Evolutionary conservation across 2,888 invertebrate species (phyloP), one percentile per base, ranked within the genome.

Genomic region (Drosophila multiciliata): DNA sequence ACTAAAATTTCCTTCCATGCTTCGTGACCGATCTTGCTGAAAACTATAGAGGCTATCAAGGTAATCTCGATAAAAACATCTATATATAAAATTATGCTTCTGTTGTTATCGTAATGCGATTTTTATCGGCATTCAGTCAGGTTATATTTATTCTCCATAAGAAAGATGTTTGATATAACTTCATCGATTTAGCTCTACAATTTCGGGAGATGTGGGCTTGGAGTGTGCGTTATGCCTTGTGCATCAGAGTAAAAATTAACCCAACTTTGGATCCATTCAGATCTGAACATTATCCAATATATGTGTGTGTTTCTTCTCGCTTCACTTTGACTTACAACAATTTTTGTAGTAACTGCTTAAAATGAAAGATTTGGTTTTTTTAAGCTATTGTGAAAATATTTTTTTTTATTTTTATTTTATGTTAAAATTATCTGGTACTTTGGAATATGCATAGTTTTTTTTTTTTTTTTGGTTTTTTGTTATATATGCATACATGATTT

Each of bases 301-400:
- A 42, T 45, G 29, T 6, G 6, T 29, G 29, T 29, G 6, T 4
- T 29, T 29, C 1, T 29, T 29, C 6, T 29, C 29, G 29, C 29
- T 29, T 26, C 26, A 26, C 26, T 26, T 26, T 29, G 6, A 29
- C 29, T 29, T 5, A 29, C 29, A 29, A 29, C 5, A 29, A 6
- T 29, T 29, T 29, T 29, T 29, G 29, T 29, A 29, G 6, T 29
- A 29, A 29, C 0, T 29, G 7, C 1, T 29, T 2, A 9, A 33
- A 63, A 50, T 61, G 36, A 78, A 66, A 59, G 2, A 2, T 40
- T 11, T 4, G 7, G 1, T 52, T 42, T 15, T 15, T 74, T 88
- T 82, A 86, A 86, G 82, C 83, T 86, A 83, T 86, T 86, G 86
- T 86, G 88, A 83, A 86, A 88, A 88, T 86, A 83, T 80, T 81